Base-by-base conservation (phyloP, 2,888 invertebrate genomes). In the Rhingia campestris region DNA sequence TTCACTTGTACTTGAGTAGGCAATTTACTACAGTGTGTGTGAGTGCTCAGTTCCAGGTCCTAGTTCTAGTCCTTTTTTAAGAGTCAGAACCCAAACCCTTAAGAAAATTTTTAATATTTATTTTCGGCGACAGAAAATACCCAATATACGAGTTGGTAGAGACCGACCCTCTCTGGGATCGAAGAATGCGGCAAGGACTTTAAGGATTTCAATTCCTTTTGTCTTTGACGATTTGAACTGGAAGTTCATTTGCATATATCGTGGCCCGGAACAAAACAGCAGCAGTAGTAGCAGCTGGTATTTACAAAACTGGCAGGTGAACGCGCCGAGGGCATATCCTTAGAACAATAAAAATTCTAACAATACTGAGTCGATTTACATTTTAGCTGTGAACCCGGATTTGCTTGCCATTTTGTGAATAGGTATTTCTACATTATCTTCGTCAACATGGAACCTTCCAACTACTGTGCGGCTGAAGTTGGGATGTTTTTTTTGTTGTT, bases 281-380 rank as follows among this genome's bases (percentile, higher is more conserved):
- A 45, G 51, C 41, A 58, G 22, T 22, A 22, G 22, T 22, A 22
- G 59, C 67, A 63, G 61, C 69, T 56, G 69, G 47, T 54, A 58
- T 67, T 74, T 49, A 22, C 22, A 22, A 61, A 80, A 74, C 61
- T 63, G 74, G n/a, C 61, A 74, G 73, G 79, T 79, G 58, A 61
- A 53, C 30, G 22, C 72, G 56, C 53, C 39, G 76, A 43, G 43
- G 61, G 47, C 61, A 59, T n/a, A 14, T 66, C 67, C 51, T 63
- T 79, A 45, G 47, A 79, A 82, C 82, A 82, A 82, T 82, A 79
- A 77, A 75, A 76, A 66, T 41, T 5, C 76, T 61, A 82, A 82
- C 82, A 79, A 82, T 82, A 79, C 77, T 77, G 35, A 63, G 79
- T 56, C 79, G 82, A 82, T 79, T 82, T 77, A 67, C 77, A 69